A percentile compares a stretch with the other conserved stretches of the same genome.
Conservation (phyloP, 2,113 vertebrate genomes). For the Chaetura pelagica region DNA sequence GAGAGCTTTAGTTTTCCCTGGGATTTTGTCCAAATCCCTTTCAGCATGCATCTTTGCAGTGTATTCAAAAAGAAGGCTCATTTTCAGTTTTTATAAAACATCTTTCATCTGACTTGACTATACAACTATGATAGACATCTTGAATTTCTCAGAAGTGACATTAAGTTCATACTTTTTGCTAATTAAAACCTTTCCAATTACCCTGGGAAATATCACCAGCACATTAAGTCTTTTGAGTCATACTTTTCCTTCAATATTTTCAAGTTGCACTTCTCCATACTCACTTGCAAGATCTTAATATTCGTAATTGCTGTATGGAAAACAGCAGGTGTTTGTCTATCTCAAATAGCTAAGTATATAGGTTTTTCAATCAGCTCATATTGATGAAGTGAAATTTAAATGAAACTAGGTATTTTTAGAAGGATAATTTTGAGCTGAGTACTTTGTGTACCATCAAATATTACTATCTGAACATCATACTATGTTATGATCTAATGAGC, state of each 20-base stretch:
- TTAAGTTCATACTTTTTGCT: slow-evolving; percentile 66
- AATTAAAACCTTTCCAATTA: slow-evolving; percentile 75
- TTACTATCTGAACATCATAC: background rate
- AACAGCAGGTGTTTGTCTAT: slow-evolving; percentile 67
- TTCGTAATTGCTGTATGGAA: slow-evolving; percentile 71
- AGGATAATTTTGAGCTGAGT: slow-evolving; percentile 38
- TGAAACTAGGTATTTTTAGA: slow-evolving; percentile 68
- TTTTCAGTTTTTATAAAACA: slow-evolving; percentile 34
- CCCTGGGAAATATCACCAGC: slow-evolving; percentile 52
- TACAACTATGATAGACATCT: background rate
- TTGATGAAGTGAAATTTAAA: slow-evolving; percentile 73
- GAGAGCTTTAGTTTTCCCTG: background rate
- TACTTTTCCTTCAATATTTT: slow-evolving; percentile 69
- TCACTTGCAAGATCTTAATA: slow-evolving; percentile 58
- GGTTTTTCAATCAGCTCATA: slow-evolving; percentile 66
- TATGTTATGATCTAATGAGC: background rate
- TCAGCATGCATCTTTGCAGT: background rate
- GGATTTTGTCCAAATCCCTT: background rate
- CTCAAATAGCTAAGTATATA: slow-evolving; percentile 54
- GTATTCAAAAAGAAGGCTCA: background rate
- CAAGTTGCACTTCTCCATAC: slow-evolving; percentile 61
- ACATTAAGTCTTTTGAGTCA: slow-evolving; percentile 66
- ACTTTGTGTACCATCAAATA: background rate
- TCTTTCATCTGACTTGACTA: slow-evolving; percentile 39
- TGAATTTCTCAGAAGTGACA: slow-evolving; percentile 39